Evolutionary conservation across 2,113 vertebrate genomes (phyloP).

Genomic region (Atractosteus spatula): DNA sequence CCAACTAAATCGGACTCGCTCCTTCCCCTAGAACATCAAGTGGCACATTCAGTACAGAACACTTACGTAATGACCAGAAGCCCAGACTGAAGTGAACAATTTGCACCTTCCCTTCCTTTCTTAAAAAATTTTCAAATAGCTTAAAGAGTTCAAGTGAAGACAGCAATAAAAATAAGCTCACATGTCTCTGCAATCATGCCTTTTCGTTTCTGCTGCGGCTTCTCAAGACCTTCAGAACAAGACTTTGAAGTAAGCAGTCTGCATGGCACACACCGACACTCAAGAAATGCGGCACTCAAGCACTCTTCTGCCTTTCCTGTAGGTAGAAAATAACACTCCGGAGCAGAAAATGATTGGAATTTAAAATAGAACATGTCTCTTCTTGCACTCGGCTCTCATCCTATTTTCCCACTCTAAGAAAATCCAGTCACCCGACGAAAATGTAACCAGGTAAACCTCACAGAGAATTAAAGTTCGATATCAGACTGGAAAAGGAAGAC

Average conservation of each 20-base stretch:
- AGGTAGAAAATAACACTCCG: background rate
- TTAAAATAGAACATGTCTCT: background rate
- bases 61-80: no score
- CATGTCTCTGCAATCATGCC: background rate
- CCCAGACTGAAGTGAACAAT: no score
- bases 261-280: no score
- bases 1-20: no score
- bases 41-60: no score
- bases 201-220: background rate
- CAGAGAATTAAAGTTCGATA: no score
- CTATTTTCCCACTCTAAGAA: background rate
- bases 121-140: no score
- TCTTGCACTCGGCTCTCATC: background rate
- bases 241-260: background rate
- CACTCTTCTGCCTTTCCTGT: background rate
- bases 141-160: background rate
- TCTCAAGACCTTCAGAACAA: background rate
- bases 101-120: no score
- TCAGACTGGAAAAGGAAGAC: no score
- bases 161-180: constrained; percentile 16
- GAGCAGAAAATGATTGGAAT: constrained; percentile 3
- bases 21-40: no score
- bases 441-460: no score
- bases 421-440: background rate
- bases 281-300: background rate